These are phyloP conservation scores for Pipra filicauda DNA, from an alignment of 2,113 vertebrate species.

Conservation along the genomic window DNA sequence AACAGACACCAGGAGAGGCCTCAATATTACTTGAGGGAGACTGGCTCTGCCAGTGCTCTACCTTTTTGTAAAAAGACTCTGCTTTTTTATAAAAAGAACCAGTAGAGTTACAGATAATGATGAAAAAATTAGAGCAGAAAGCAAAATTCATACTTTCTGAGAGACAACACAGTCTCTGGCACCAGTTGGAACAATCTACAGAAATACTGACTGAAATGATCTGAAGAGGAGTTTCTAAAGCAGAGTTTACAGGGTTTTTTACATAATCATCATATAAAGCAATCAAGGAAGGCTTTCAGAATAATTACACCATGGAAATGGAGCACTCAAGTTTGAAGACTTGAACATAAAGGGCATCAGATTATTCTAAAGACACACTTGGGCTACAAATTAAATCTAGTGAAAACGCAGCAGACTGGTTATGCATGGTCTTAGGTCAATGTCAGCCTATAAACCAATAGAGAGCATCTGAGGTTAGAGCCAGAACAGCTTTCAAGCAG, in stretches of 20 bases:
- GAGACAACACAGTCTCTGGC: neutral
- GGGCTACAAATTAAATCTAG: slow-evolving; percentile 21
- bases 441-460: neutral
- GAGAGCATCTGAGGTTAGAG: neutral
- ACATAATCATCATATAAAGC: neutral
- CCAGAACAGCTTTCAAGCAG: neutral
- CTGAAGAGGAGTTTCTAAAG: neutral
- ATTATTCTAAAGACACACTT: slow-evolving; percentile 18
- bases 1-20: neutral
- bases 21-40: neutral
- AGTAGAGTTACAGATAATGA: neutral
- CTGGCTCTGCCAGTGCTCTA: neutral
- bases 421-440: neutral
- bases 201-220: neutral
- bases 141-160: neutral
- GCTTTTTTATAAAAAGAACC: too few relatives aligned
- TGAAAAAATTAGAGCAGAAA: neutral
- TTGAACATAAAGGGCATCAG: slow-evolving; percentile 38
- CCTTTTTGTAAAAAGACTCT: too few relatives aligned
- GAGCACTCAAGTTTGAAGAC: slow-evolving; percentile 5
- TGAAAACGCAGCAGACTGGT: neutral
- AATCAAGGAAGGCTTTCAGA: neutral
- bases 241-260: slow-evolving; percentile 1
- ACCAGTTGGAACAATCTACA: neutral
- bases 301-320: slow-evolving; percentile 26